These are phyloP conservation scores for Numenius phaeopus DNA, from an alignment of 2,797 vertebrate species.

Conservation along the genomic window DNA sequence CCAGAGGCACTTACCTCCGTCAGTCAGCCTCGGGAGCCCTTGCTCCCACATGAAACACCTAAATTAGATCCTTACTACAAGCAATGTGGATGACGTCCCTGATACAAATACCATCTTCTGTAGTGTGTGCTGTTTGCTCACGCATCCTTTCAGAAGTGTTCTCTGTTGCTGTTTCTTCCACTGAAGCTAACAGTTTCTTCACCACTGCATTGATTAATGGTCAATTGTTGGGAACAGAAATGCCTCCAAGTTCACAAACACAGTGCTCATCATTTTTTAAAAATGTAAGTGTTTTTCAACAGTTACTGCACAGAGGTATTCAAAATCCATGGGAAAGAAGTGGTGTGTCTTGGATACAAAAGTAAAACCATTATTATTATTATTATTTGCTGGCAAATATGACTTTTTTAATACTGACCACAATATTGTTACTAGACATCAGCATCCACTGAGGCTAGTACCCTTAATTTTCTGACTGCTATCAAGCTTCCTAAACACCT, in stretches of 20 bases:
- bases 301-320: slow-evolving; percentile 55
- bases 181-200: background rate
- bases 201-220: slow-evolving; percentile 11
- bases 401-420: background rate
- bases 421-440: slow-evolving; percentile 34
- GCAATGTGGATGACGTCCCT: background rate
- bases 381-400: slow-evolving; percentile 40
- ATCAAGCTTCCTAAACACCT: slow-evolving; percentile 51
- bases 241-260: slow-evolving; percentile 30
- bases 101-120: background rate
- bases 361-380: background rate
- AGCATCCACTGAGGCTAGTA: background rate
- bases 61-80: background rate
- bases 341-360: background rate
- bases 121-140: background rate
- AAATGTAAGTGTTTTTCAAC: slow-evolving; percentile 51
- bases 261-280: slow-evolving; percentile 28
- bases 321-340: slow-evolving; percentile 53
- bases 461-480: slow-evolving; percentile 38
- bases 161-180: background rate
- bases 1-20: background rate
- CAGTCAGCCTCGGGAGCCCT: background rate
- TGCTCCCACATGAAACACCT: background rate
- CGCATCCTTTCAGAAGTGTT: background rate
- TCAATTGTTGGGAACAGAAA: background rate